Conservation (phyloP, 2,888 invertebrate genomes). For the Plagodis dolabraria region DNA sequence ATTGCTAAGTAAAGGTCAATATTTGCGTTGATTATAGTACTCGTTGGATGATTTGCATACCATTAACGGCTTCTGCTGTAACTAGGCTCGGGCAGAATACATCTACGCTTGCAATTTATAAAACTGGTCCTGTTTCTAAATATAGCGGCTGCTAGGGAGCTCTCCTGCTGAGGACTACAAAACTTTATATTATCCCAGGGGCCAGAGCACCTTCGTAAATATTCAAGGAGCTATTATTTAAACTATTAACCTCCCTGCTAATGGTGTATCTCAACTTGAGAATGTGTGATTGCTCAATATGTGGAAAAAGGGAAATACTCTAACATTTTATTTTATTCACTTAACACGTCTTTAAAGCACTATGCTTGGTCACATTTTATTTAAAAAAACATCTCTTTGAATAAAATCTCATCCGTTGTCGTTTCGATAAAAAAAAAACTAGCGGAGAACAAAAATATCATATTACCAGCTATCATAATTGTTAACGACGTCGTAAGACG, state of each 20-base stretch:
- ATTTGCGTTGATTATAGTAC: constrained; percentile 30
- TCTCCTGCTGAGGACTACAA: constrained; percentile 1
- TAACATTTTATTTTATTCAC: no score
- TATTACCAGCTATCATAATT: constrained; percentile 10
- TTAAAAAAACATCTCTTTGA: no score
- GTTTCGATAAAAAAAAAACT: constrained; percentile 1
- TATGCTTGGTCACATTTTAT: no score
- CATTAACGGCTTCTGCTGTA: constrained; percentile 10
- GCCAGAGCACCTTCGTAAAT: constrained; percentile 4
- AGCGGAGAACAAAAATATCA: constrained; percentile 23
- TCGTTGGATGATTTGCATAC: constrained; percentile 17
- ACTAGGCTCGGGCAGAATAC: constrained; percentile 1
- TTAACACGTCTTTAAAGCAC: no score
- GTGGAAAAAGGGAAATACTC: no score
- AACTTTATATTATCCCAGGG: constrained; percentile 15
- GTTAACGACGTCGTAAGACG: constrained; percentile 11
- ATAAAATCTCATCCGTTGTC: no score
- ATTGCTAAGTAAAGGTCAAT: constrained; percentile 28
- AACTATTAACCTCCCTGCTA: constrained; percentile 8
- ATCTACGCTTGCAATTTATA: constrained; percentile 14
- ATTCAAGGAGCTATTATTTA: constrained; percentile 12
- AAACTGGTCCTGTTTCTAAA: constrained; percentile 15
- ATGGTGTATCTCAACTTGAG: constrained; percentile 10
- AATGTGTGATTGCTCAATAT: constrained; percentile 15
- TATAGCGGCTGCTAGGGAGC: constrained; percentile 9